Conservation (phyloP, 2,797 vertebrate species). For the Sebastes vulpes region DNA sequence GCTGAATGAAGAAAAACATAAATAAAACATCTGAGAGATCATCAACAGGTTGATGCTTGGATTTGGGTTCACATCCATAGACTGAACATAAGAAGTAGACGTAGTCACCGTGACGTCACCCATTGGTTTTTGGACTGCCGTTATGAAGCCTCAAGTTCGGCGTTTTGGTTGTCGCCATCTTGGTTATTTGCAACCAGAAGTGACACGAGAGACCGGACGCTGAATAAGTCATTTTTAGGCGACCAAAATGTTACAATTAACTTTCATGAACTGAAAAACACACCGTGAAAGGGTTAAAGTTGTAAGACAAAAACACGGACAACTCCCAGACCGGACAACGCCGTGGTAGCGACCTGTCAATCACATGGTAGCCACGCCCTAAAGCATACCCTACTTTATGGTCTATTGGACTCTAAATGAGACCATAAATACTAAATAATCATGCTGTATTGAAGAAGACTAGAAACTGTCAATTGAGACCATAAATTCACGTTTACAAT, state of each 20-base stretch:
- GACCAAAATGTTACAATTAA: background rate
- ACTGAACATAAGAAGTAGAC: background rate
- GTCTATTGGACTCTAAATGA: too few species aligned
- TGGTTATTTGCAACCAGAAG: too few species aligned
- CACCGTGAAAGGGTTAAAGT: too few species aligned
- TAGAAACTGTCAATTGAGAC: too few species aligned
- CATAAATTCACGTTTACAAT: too few species aligned
- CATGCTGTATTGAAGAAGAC: too few species aligned
- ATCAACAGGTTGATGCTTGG: background rate
- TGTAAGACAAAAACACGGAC: too few species aligned
- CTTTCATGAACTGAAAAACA: background rate
- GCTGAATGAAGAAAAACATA: conserved; percentile 2
- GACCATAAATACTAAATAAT: too few species aligned
- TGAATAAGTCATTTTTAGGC: background rate
- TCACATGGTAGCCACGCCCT: too few species aligned
- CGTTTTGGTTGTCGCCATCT: background rate
- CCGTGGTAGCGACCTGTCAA: too few species aligned
- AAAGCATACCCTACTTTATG: too few species aligned
- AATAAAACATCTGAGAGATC: background rate
- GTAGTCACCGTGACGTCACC: background rate
- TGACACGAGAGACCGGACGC: background rate
- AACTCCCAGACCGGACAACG: too few species aligned
- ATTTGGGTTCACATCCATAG: background rate
- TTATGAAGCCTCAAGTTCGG: background rate
- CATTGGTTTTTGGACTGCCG: background rate